Evolutionary conservation across 1,140 invertebrate species (phyloP).

Genomic region (Drosophila ogumai): DNA sequence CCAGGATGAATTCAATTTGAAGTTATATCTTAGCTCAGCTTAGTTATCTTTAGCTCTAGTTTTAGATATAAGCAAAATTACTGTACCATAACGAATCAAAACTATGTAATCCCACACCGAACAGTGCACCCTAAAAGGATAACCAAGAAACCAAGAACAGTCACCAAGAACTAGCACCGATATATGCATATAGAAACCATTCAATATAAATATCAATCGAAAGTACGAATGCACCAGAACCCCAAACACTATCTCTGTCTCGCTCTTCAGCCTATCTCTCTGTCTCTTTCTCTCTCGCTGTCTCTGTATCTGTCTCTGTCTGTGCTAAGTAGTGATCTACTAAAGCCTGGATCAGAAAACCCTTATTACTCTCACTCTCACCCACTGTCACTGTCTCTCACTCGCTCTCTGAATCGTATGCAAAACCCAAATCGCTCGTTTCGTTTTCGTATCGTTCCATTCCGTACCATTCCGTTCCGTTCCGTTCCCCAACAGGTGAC

Average conservation of each 20-base stretch:
- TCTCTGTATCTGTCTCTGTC: conserved; percentile 42
- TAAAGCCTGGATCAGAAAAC: conserved; percentile 22
- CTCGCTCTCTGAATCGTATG: conserved; percentile 61
- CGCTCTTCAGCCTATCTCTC: conserved; percentile 16
- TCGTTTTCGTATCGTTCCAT: conserved; percentile 48
- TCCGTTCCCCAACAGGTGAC: conserved; percentile 80
- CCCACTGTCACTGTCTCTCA: conserved; percentile 26
- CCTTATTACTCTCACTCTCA: conserved; percentile 18
- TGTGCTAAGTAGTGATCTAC: conserved; percentile 33
- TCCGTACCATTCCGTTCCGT: conserved; percentile 64
- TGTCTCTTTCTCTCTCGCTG: conserved; percentile 20
- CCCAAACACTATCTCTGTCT: conserved; percentile 32
- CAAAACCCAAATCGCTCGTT: conserved; percentile 66
- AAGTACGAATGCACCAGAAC: conserved; percentile 30
- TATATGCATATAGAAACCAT: conserved; percentile 26
- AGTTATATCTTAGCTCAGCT: conserved; percentile 2
- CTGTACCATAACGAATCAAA: conserved; percentile 53
- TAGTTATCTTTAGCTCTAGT: conserved; percentile 46
- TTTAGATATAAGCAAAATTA: conserved; percentile 43
- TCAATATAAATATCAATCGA: conserved; percentile 11
- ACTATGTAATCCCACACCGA: conserved; percentile 33
- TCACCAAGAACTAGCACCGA: conserved; percentile 52
- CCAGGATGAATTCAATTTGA: not conserved
- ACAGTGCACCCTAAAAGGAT: conserved; percentile 28
- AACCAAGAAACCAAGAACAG: conserved; percentile 23